phyloP scores from a whole-genome alignment of 2,888 invertebrate genomes.

The Drosophila niveifrons region DNA sequence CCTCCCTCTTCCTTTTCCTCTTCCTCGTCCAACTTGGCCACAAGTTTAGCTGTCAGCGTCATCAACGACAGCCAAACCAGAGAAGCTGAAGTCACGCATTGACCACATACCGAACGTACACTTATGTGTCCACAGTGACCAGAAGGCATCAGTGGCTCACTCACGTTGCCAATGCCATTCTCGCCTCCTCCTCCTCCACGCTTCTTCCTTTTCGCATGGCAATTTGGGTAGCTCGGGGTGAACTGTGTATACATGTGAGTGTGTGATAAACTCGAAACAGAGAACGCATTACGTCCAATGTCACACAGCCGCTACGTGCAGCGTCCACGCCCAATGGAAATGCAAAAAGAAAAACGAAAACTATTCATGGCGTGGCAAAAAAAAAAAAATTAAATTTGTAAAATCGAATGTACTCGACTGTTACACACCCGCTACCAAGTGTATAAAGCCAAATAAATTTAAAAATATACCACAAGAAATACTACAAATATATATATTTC shows the following conservation, averaged over 20 bases:
- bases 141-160: slow-evolving; percentile 45
- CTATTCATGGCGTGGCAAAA: slow-evolving; percentile 55
- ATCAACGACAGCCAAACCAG: not conserved
- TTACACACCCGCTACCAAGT: too few relatives aligned
- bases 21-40: not conserved
- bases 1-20: not conserved
- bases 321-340: slow-evolving; percentile 38
- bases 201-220: slow-evolving; percentile 27
- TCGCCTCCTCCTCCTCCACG: slow-evolving; percentile 15
- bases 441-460: too few relatives aligned
- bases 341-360: slow-evolving; percentile 51
- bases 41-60: slow-evolving; percentile 41
- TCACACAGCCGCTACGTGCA: slow-evolving; percentile 61
- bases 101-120: slow-evolving; percentile 24
- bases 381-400: slow-evolving; percentile 35
- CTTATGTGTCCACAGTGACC: slow-evolving; percentile 27
- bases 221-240: slow-evolving; percentile 34
- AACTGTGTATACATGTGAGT: not conserved
- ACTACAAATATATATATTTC: too few relatives aligned
- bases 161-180: slow-evolving; percentile 53
- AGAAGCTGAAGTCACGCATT: slow-evolving; percentile 24
- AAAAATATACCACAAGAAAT: too few relatives aligned
- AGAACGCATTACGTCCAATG: slow-evolving; percentile 62
- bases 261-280: slow-evolving; percentile 59
- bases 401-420: too few relatives aligned